phyloP scores from a whole-genome alignment of 2,888 invertebrate species.

The Xylota sylvarum region DNA sequence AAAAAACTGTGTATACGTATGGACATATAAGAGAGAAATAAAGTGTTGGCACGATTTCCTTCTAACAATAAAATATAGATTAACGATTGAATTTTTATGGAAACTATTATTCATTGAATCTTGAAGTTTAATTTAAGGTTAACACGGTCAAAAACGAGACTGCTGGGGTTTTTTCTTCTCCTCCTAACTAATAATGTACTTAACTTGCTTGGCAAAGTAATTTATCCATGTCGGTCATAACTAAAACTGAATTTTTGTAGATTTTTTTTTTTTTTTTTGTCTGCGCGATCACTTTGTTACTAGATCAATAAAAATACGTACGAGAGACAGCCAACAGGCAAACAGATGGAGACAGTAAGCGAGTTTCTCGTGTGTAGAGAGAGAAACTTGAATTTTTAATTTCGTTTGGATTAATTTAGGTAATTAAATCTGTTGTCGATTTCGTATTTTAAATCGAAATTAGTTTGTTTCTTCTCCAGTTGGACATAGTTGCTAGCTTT shows the following conservation, averaged over 20 bases:
- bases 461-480: slow-evolving; percentile 14
- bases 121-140: slow-evolving; percentile 62
- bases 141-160: slow-evolving; percentile 49
- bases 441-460: slow-evolving; percentile 29
- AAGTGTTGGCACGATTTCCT: slow-evolving; percentile 65
- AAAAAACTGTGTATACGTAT: not conserved
- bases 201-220: slow-evolving; percentile 43
- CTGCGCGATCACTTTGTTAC: slow-evolving; percentile 8
- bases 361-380: not conserved
- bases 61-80: slow-evolving; percentile 58
- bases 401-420: slow-evolving; percentile 49
- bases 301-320: slow-evolving; percentile 10
- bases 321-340: not conserved
- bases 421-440: slow-evolving; percentile 46
- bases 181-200: slow-evolving; percentile 27
- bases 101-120: slow-evolving; percentile 49
- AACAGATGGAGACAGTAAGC: not conserved
- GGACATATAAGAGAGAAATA: slow-evolving; percentile 4
- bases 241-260: not conserved
- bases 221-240: slow-evolving; percentile 59
- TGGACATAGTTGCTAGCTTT: not conserved
- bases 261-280: slow-evolving; percentile 12
- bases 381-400: slow-evolving; percentile 47
- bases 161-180: not conserved
- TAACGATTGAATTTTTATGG: slow-evolving; percentile 54